Evolutionary conservation across 2,797 vertebrate genomes (phyloP), one percentile per base, ranked within the genome.

Genomic region (Allobates femoralis): DNA sequence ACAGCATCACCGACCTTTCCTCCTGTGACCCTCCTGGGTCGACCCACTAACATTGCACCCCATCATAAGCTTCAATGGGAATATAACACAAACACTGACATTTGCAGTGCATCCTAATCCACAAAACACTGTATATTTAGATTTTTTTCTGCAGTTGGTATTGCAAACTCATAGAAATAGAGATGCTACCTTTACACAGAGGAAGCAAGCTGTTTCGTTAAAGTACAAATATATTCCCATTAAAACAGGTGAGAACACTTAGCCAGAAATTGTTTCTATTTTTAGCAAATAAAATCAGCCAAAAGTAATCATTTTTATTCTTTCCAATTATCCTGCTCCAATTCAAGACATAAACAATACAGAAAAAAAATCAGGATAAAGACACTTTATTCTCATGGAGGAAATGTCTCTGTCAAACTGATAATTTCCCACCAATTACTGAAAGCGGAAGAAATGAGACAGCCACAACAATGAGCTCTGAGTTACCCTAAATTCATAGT

Each of bases 281-380:
- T 77, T 84, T 78, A 83, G 50, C 55, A 83, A 73, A 58, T 23
- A 83, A 82, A 32, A 55, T 21, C 81, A 50, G 26, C 18, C 15
- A 79, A 55, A 85, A 76, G 5, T 67, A 79, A 69, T 85, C 32
- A 85, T 56, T 85, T 79, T 78, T 53, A 51, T 56, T 67, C 60
- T 37, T 78, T 56, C n/a, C 23, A 79, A 85, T 79, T 79, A 69
- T 78, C 74, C 41, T 53, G 67, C 60, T 85, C 32, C 1, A 50
- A 78, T 53, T 84, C 26, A 34, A 67, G 32, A 56, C 51, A 46
- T 50, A 85, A 66, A 79, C 64, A 53, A 78, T 56, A 55, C 30
- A 28, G 18, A 32, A 46, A 71, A 41, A 32, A 67, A 46, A 66
- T 74, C 83, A 26, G 74, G 74, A 66, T 41, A 15, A 62, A 62